Evolutionary conservation across 2,888 invertebrate species (phyloP), one percentile per base, ranked within the genome.

Genomic region (Pseudococcus jackbeardsleyi): DNA sequence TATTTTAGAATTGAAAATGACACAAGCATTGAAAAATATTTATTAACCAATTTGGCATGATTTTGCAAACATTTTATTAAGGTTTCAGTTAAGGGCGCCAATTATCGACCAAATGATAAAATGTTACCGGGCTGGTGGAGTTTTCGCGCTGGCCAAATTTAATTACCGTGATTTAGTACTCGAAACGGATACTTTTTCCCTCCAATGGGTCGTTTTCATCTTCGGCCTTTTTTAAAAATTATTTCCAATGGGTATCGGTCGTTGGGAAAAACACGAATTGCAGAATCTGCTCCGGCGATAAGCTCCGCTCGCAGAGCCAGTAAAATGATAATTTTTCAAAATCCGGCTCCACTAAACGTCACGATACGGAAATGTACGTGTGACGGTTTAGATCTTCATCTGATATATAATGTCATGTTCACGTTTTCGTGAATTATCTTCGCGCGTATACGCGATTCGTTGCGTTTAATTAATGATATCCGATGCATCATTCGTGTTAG

Each of bases 91-190:
- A 46, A 82, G 79, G 79, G 79, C 79, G 79, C 79, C 79, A 82
- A 82, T 82, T 82, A 82, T 82, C 79, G 79, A 82, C 79, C 79
- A 82, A 82, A 82, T 82, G 79, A 82, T 82, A 82, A 72, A 82
- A 82, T 82, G 79, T 82, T 82, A 82, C 39, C 46, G 33, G 33
- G 33, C 72, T 72, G 33, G 72, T 26, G 6, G 39, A 1, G 39
- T 12, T 19, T 82, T 46, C 46, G 19, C 79, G 46, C 46, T 11
- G 9, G 42, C 42, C 46, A 42, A 46, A 82, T 82, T 82, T 82
- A 82, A 82, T 82, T 82, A 82, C 79, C 26, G 72, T 72, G 72
- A 72, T 72, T 72, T 72, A 72, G 64, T 72, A 72, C 33, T 72
- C 12, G 33, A 33, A 33, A 72, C 33, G 72, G 72, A 72, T 72